phyloP scores from a whole-genome alignment of 1,140 invertebrate species.

The Drosophila littoralis region DNA sequence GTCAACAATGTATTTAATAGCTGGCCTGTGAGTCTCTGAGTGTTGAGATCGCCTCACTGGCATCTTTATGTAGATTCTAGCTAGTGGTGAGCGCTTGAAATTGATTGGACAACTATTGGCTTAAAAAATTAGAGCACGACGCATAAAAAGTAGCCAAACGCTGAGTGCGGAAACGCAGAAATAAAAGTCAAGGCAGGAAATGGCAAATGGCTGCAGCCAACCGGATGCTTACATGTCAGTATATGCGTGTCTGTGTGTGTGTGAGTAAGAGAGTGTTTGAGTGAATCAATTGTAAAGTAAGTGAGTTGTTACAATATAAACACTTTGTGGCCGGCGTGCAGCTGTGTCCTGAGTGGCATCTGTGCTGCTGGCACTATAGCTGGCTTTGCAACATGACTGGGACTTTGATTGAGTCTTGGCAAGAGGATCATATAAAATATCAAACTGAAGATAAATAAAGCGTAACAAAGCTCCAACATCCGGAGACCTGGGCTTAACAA shows the following conservation, averaged over 20 bases:
- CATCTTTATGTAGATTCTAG: conserved; percentile 78
- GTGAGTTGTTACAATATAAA: conserved; percentile 66
- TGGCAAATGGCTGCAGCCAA: conserved; percentile 48
- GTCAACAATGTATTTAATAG: conserved; percentile 72
- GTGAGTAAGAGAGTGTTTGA: conserved; percentile 3
- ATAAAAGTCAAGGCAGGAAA: conserved; percentile 73
- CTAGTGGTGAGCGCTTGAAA: conserved; percentile 70
- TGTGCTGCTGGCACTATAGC: conserved; percentile 1
- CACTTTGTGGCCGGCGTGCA: conserved; percentile 58
- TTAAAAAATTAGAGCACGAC: conserved; percentile 76
- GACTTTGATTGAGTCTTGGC: background rate
- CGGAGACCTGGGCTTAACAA: too few species aligned
- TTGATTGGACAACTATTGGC: conserved; percentile 79
- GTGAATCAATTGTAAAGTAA: conserved; percentile 31
- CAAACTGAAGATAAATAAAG: background rate
- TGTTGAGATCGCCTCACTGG: conserved; percentile 22
- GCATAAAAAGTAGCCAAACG: conserved; percentile 62
- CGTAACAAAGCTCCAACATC: too few species aligned
- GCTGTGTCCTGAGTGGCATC: conserved; percentile 1
- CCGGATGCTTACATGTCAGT: conserved; percentile 14
- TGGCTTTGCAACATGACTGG: conserved; percentile 3
- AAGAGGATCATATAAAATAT: background rate
- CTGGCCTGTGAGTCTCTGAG: conserved; percentile 44
- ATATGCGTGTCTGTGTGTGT: conserved; percentile 11
- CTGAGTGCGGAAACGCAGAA: conserved; percentile 54